A percentile compares a stretch with the other conserved stretches of the same genome.
Conservation (phyloP, 2,113 vertebrate species). For the Fulmarus glacialis region DNA sequence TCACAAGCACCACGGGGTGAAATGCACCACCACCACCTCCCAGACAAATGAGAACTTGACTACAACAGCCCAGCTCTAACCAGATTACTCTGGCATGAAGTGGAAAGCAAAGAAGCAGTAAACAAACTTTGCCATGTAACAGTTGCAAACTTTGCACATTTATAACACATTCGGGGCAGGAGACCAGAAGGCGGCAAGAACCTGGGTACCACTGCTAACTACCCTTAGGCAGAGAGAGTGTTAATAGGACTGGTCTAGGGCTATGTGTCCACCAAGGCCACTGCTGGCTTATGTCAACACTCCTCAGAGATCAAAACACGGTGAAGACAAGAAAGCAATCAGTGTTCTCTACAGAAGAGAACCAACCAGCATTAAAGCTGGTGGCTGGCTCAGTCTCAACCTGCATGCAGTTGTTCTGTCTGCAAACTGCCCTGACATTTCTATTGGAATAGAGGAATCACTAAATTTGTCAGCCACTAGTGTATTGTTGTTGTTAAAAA, state of each 20-base stretch:
- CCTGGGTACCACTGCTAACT: neutral
- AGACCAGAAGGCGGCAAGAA: neutral
- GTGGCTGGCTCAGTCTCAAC: neutral
- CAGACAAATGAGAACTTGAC: neutral
- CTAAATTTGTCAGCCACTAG: too few species aligned
- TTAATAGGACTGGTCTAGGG: too few species aligned
- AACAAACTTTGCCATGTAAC: neutral
- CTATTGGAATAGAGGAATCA: neutral
- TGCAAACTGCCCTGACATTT: too few species aligned
- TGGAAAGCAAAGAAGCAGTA: neutral
- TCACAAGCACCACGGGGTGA: rapidly evolving
- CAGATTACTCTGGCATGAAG: too few species aligned
- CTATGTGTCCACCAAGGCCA: neutral
- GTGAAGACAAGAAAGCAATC: neutral
- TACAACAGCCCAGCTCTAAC: too few species aligned
- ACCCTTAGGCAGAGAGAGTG: neutral
- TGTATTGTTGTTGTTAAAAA: rapidly evolving
- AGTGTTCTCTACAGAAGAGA: neutral
- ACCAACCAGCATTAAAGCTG: neutral
- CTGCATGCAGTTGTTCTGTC: neutral
- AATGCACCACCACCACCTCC: neutral
- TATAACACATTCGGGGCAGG: neutral
- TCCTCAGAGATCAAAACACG: neutral
- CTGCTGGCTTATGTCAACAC: rapidly evolving
- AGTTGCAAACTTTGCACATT: neutral